These are phyloP conservation scores for Rhinichthys klamathensis DNA, from an alignment of 2,113 vertebrate species.

Conservation along the genomic window DNA sequence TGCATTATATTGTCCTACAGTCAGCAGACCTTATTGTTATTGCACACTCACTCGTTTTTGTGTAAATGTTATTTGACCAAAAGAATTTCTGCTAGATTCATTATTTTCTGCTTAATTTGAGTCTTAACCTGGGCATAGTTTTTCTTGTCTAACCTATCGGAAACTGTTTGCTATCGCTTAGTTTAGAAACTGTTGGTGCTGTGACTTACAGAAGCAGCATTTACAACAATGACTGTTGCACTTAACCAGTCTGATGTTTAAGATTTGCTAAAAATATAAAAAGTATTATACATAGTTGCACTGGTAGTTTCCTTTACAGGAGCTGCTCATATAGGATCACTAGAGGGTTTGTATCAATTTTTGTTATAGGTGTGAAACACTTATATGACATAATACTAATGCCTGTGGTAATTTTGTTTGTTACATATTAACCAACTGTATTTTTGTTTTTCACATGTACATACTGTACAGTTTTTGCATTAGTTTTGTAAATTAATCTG, in stretches of 20 bases:
- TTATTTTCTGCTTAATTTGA: background rate
- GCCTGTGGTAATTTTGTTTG: background rate
- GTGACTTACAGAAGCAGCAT: background rate
- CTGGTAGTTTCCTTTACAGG: background rate
- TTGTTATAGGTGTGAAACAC: background rate
- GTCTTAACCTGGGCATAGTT: background rate
- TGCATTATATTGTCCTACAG: background rate
- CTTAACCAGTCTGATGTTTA: slow-evolving; percentile 27
- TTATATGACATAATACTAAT: background rate
- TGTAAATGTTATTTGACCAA: background rate
- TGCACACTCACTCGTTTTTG: background rate
- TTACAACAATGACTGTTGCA: background rate
- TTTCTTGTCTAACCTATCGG: background rate
- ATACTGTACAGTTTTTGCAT: slow-evolving; percentile 60
- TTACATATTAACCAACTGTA: slow-evolving; percentile 11
- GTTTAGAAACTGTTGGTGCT: background rate
- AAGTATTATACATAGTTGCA: slow-evolving; percentile 16
- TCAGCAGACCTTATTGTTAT: background rate
- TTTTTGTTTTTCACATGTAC: slow-evolving; percentile 36
- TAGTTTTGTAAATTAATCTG: slow-evolving; percentile 37
- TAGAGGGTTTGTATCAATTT: background rate
- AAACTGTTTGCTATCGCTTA: background rate
- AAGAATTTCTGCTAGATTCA: background rate
- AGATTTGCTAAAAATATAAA: background rate
- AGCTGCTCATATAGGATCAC: background rate